Evolutionary conservation across 92 coral and sea anemone genomes (phyloP), one percentile per base, ranked within the genome.

Genomic region (Parazoanthus darwini): DNA sequence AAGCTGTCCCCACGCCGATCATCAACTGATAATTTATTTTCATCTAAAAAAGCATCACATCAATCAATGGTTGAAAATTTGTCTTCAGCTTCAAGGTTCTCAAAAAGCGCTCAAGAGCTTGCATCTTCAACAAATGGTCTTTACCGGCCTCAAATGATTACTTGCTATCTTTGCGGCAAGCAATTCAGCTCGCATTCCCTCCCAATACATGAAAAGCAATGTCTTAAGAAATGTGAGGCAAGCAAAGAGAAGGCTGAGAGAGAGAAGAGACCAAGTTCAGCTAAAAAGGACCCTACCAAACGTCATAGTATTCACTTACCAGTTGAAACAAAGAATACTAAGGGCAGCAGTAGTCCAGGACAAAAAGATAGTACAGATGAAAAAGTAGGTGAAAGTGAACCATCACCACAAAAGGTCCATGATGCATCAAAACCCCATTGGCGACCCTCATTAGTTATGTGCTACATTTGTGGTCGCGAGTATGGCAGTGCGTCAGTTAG

Each of bases 391-490:
- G 54, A 58, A 75, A 51, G 44, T 76, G 82, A 77, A 35, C 2
- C 18, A 25, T 18, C 68, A 33, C 46, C 85, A 11, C 42, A 80
- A 37, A 54, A 80, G 29, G 42, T 23, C 68, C 38, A 50, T 59
- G 77, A 75, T 36, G 39, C 78, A n/a, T 35, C 73, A 54, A 77
- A 38, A 77, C 82, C 59, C 51, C 43, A 36, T 4, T 16, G 58
- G 4, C 92, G 89, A 65, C 96, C 99, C 46, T 89, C 93, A 48
- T 46, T 90, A 43, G 97, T 93, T 44, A 85, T 95, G 36, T 97
- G 99, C 70, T 97, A 97, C 79, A 93, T 97, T 59, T 97, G 99
- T 88, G 99, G 99, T 1, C 92, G 95, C 5, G 97, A 97, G 36
- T 97, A 94, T 86, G 97, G 98, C 8, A 87, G 95, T 44, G 98